Evolutionary conservation across 2,888 invertebrate species (phyloP), one percentile per base, ranked within the genome.

Genomic region (Sarcophaga subvicina): DNA sequence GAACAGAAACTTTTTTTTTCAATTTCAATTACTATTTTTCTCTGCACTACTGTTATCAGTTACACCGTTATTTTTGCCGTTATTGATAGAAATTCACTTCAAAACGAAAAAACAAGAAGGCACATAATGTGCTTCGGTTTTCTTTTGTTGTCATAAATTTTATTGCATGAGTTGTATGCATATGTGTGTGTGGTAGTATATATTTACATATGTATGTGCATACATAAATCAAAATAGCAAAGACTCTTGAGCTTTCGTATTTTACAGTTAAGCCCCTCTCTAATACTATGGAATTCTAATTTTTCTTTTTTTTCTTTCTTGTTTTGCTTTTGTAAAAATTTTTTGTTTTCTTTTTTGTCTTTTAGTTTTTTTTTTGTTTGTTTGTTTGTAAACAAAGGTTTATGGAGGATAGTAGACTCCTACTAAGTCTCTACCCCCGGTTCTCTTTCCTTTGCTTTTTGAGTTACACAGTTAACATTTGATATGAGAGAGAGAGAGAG

Each of bases 171-270:
- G 59, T 73, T 66, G 62, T 17, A 76, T 75, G 47, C 22, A 45
- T 62, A 20, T 77, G 20, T 63, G 8, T 5, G 11, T 17, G 10
- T 70, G 77, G 47, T 27, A 47, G 60, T 59, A 8, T 70, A 59
- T 22, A 77, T 59, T 66, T 20, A 45, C 77, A 67, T 47, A 69
- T 47, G 49, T 67, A 63, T 14, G 10, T 17, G 37, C 4, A 63
- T 20, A 17, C 73, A 86, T 86, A 87, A 87, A 87, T 87, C 87
- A 87, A 86, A 86, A 83, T 83, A 80, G 77, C 77, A 86, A 84
- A 87, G 75, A 81, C 83, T 81, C 81, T 79, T 84, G 81, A 87
- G 80, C 78, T 81, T 54, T 54, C 78, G 81, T 84, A 87, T 84
- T 87, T 84, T 84, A 84, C 83, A 84, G 80, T 87, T 87, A 87